Evolutionary conservation across 2,888 invertebrate genomes (phyloP), one percentile per base, ranked within the genome.

Genomic region (Bedellia somnulentella): DNA sequence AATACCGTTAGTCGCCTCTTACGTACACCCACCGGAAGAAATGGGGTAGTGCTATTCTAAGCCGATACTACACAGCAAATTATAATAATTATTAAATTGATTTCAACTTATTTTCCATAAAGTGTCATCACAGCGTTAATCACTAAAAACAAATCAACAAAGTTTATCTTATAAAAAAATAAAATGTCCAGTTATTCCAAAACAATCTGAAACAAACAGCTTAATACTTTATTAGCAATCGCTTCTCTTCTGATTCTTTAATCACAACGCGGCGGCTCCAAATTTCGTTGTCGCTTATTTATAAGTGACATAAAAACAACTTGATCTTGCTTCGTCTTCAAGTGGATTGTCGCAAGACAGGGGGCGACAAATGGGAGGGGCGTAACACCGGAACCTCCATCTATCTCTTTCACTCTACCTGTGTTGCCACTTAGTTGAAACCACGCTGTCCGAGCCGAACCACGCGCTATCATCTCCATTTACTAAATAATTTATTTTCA

Each of bases 221-320:
- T 66, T 55, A 61, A 64, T 63, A 64, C 57, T 62, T 62, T 52
- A 60, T 53, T 59, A 59, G 61, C 60, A 63, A 64, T 64, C 61
- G 49, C 59, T 64, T 64, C 60, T 59, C 55, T 54, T 53, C 64
- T 62, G 58, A 62, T 63, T 64, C 52, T 61, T 60, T 64, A 66
- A 66, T 66, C 59, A 59, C 51, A 50, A 52, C 54, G 50, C 50
- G 55, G 60, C 61, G 58, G 59, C 57, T 57, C 17, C 27, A 64
- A 62, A 64, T 63, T 59, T 57, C 60, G 57, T 59, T 57, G 58
- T 54, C 57, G 56, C 51, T 51, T n/a, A n/a, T n/a, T 68, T 70
- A 61, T 73, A 71, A 71, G 71, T 71, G 73, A 71, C 73, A 71
- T 71, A 68, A 73, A 70, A 73, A 70, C 52, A 67, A 64, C 63